phyloP scores from a whole-genome alignment of 2,797 vertebrate species.

The Chrosomus eos region DNA sequence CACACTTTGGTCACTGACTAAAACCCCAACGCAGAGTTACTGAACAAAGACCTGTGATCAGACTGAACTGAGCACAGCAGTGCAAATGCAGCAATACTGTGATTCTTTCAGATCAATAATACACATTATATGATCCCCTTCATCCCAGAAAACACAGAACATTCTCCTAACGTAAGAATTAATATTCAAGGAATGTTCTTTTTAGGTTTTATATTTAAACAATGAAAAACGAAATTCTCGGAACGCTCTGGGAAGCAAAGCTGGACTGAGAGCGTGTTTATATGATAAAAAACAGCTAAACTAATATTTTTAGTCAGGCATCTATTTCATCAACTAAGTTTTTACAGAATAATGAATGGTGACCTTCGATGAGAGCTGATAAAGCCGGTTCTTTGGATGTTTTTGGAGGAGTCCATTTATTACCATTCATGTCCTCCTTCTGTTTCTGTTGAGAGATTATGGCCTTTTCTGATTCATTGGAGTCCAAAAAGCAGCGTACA shows the following conservation, averaged over 20 bases:
- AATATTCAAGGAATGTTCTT: not conserved
- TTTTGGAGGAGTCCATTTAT: not conserved
- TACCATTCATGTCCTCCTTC: not conserved
- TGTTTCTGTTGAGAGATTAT: not conserved
- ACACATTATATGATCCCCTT: too few species aligned
- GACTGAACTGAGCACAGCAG: not conserved
- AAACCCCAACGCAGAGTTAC: not conserved
- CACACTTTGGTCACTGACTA: slow-evolving; percentile 45
- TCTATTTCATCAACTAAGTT: not conserved
- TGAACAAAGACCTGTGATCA: not conserved
- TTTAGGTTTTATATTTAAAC: not conserved
- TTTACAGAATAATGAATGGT: not conserved
- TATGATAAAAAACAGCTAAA: not conserved
- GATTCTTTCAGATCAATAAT: not conserved
- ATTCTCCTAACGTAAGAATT: not conserved
- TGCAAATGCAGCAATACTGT: not conserved
- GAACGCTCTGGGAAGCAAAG: not conserved
- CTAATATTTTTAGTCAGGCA: not conserved
- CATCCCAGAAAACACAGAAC: not conserved
- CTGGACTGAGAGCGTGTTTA: not conserved
- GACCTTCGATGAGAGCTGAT: not conserved
- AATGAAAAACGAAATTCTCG: not conserved
- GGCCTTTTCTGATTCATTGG: not conserved
- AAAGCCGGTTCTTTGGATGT: not conserved
- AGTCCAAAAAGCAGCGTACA: not conserved